These are phyloP conservation scores for Balaeniceps rex DNA, from an alignment of 2,113 vertebrate genomes.

Conservation along the genomic window DNA sequence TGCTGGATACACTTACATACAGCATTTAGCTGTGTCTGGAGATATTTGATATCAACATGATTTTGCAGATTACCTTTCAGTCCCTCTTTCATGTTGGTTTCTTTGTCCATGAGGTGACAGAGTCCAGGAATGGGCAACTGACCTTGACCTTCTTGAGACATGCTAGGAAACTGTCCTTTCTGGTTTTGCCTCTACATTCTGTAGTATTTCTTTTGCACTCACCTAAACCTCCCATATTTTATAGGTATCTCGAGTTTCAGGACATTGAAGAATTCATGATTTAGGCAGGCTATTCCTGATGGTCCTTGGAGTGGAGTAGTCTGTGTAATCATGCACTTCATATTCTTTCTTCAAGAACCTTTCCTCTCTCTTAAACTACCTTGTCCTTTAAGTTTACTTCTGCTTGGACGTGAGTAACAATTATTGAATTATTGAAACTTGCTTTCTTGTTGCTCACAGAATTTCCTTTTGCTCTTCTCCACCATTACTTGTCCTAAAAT, in stretches of 20 bases:
- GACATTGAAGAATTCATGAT: background rate
- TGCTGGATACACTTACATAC: background rate
- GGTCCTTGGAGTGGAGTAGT: background rate
- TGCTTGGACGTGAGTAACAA: background rate
- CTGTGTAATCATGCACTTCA: background rate
- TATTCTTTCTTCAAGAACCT: background rate
- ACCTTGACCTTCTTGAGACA: background rate
- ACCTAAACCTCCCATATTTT: background rate
- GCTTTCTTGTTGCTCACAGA: background rate
- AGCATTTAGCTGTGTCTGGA: background rate
- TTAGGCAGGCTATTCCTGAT: background rate
- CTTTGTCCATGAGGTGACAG: background rate
- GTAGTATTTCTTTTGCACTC: background rate
- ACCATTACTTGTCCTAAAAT: background rate
- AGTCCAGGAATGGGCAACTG: background rate
- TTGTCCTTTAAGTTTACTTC: background rate
- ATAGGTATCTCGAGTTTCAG: background rate
- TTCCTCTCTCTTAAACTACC: background rate
- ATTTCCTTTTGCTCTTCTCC: background rate
- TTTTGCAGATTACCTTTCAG: background rate
- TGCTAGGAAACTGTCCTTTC: background rate
- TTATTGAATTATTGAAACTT: background rate
- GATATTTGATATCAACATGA: background rate
- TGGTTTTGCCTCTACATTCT: background rate
- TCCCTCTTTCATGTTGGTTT: background rate